Evolutionary conservation across 2,888 invertebrate genomes (phyloP).

Genomic region (Psylliodes chrysocephalus): DNA sequence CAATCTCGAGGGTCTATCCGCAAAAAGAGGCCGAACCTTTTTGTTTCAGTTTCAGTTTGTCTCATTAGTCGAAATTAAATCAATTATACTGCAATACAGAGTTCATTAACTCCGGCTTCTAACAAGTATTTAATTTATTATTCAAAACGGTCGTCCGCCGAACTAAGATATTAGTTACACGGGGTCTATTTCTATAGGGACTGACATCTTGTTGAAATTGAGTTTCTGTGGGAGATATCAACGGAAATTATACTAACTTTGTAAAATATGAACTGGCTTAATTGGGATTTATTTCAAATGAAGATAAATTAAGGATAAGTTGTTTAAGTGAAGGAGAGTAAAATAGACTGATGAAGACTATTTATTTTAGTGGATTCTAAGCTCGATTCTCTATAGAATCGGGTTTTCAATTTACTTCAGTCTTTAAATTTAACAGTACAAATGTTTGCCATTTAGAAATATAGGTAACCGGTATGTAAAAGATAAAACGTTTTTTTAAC

Average conservation of each 20-base stretch:
- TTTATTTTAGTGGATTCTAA: too few relatives aligned
- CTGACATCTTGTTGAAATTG: background rate
- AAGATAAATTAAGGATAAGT: background rate
- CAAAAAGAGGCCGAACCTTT: background rate
- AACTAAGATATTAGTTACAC: background rate
- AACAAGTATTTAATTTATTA: conserved; percentile 1
- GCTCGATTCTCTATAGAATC: too few relatives aligned
- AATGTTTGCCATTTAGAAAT: too few relatives aligned
- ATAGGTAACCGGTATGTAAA: too few relatives aligned
- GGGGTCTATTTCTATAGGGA: conserved; percentile 1
- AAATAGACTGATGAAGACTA: too few relatives aligned
- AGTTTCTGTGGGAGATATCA: background rate
- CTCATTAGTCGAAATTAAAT: background rate
- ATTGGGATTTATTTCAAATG: background rate
- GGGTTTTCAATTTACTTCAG: too few relatives aligned
- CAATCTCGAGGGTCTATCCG: background rate
- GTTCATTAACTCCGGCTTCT: background rate
- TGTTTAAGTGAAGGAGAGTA: too few relatives aligned
- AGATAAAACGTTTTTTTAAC: too few relatives aligned
- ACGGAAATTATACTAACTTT: background rate
- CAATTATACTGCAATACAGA: conserved; percentile 6
- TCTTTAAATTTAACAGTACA: too few relatives aligned
- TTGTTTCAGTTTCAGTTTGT: conserved; percentile 5
- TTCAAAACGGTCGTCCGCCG: background rate
- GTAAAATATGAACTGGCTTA: background rate